Evolutionary conservation across 2,113 vertebrate genomes (phyloP).

Genomic region (Dasyprocta punctata): DNA sequence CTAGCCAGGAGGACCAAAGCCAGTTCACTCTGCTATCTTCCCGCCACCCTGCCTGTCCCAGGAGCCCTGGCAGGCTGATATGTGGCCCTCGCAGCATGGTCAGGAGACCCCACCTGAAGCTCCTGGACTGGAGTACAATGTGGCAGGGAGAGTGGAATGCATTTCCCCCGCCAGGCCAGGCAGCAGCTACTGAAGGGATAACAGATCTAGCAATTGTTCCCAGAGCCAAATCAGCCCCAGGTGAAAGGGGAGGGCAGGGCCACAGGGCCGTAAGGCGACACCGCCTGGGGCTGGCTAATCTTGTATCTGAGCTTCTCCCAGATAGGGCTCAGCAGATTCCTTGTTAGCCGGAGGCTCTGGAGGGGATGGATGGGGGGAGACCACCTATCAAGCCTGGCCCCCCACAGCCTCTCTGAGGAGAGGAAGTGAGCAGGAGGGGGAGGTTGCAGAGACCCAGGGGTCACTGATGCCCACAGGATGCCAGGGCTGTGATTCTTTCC

Average conservation of each 20-base stretch:
- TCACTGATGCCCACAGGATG: neutral
- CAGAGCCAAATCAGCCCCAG: neutral
- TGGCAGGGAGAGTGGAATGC: neutral
- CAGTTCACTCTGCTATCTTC: neutral
- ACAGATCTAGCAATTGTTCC: constrained; percentile 60
- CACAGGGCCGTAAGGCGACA: constrained; percentile 61
- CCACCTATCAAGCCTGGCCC: neutral
- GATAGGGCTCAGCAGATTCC: neutral
- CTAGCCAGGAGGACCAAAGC: neutral
- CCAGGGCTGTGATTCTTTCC: neutral
- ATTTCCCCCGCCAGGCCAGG: neutral
- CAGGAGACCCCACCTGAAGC: neutral
- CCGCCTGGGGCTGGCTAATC: neutral
- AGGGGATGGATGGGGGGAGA: neutral
- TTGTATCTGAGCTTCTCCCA: constrained; percentile 54
- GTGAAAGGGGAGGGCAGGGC: neutral
- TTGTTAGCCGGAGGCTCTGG: neutral
- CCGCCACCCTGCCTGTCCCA: neutral
- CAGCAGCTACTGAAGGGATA: neutral
- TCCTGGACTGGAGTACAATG: neutral
- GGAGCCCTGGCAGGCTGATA: neutral
- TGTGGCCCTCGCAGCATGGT: neutral
- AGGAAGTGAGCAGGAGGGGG: neutral
- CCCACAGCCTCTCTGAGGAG: neutral
- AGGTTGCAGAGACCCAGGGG: neutral